These are phyloP conservation scores for Zophobas atratus DNA, from an alignment of 1,140 invertebrate genomes.

Conservation along the genomic window DNA sequence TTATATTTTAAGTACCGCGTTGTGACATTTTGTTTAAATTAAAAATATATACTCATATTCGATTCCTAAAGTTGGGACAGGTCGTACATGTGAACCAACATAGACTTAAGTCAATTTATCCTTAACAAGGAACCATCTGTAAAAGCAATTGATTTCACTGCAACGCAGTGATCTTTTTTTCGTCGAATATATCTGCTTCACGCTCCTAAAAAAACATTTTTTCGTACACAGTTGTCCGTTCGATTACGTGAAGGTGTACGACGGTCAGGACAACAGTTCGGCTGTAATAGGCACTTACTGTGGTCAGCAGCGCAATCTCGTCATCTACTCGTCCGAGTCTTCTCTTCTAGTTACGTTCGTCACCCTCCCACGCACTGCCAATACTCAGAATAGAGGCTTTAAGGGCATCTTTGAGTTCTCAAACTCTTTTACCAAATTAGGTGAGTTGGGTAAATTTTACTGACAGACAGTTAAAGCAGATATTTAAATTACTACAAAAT, in stretches of 20 bases:
- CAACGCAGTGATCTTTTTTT: background rate
- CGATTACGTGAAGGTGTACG: conserved; percentile 97
- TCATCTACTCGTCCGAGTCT: conserved; percentile 94
- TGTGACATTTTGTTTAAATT: too few species aligned
- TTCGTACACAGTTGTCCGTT: conserved; percentile 91
- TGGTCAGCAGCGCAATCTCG: conserved; percentile 96
- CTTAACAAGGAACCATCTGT: too few species aligned
- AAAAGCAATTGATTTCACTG: too few species aligned
- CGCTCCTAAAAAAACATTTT: background rate
- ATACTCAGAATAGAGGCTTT: conserved; percentile 95
- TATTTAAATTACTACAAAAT: too few species aligned
- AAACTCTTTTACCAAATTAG: conserved; percentile 96
- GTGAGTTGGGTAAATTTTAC: conserved; percentile 69
- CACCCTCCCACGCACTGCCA: conserved; percentile 89
- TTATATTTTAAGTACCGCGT: too few species aligned
- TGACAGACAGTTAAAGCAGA: background rate
- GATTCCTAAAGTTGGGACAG: too few species aligned
- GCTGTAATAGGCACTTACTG: conserved; percentile 98
- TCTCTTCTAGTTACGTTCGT: conserved; percentile 91
- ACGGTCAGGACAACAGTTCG: conserved; percentile 88
- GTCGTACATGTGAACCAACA: too few species aligned
- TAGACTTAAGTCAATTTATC: too few species aligned
- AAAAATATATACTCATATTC: too few species aligned
- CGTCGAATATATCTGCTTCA: background rate
- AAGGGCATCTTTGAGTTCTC: conserved; percentile 97